Evolutionary conservation across 64 coral and sea anemone species (phyloP).

Genomic region (Montipora foliosa): DNA sequence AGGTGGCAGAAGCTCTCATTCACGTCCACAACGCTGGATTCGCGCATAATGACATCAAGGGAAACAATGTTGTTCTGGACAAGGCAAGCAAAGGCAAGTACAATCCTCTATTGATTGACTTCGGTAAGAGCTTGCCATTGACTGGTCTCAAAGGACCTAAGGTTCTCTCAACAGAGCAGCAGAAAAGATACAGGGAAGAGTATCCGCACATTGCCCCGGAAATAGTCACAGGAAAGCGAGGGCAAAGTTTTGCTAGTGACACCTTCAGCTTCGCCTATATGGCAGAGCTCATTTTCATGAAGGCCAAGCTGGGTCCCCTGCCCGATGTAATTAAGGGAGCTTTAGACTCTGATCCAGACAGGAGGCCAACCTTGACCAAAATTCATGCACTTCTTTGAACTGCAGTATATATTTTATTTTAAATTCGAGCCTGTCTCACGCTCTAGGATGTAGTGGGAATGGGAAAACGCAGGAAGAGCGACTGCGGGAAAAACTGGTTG

Average conservation of each 20-base stretch:
- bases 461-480: too few species aligned
- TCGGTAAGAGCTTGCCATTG: conserved; percentile 12
- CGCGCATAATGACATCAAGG: conserved; percentile 12
- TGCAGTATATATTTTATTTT: too few species aligned
- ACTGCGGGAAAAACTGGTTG: too few species aligned
- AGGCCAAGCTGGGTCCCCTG: too few species aligned
- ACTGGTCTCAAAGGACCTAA: conserved; percentile 13
- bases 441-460: too few species aligned
- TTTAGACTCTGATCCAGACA: too few species aligned
- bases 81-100: background rate
- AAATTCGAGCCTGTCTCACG: too few species aligned
- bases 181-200: background rate
- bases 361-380: too few species aligned
- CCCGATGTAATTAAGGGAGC: too few species aligned
- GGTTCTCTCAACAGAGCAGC: background rate
- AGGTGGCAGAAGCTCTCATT: background rate
- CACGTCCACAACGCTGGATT: background rate
- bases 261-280: background rate
- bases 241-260: conserved; percentile 10
- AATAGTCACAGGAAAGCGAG: conserved; percentile 15
- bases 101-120: conserved; percentile 36
- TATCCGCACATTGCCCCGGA: conserved; percentile 34
- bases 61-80: conserved; percentile 39
- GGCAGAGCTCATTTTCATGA: background rate
- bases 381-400: too few species aligned